phyloP scores from a whole-genome alignment of 2,888 invertebrate genomes.

The Oxycera nigricornis region DNA sequence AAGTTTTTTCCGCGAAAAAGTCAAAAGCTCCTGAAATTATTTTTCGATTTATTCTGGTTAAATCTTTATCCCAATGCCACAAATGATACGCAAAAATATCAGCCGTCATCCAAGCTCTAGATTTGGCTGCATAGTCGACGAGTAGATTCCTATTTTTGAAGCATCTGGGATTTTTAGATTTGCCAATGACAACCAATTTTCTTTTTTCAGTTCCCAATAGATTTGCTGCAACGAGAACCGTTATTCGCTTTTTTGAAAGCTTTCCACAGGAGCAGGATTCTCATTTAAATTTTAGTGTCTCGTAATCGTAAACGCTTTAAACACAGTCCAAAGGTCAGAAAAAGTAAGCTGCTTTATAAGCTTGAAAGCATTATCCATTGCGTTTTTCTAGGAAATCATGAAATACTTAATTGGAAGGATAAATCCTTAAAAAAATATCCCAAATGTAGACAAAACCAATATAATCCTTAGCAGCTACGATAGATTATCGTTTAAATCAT shows the following conservation, averaged over 20 bases:
- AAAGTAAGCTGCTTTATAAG: no score
- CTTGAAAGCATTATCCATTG: no score
- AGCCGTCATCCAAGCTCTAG: not conserved
- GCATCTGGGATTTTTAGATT: not conserved
- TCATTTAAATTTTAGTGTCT: not conserved
- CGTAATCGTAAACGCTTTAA: no score
- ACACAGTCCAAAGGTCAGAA: no score
- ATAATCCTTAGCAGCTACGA: no score
- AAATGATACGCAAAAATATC: not conserved
- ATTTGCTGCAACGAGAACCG: not conserved
- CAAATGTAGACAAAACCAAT: no score
- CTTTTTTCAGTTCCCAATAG: slow-evolving; percentile 4
- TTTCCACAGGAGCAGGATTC: not conserved
- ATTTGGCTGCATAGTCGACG: not conserved
- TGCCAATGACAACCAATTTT: not conserved
- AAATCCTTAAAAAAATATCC: no score
- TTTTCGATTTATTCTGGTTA: not conserved
- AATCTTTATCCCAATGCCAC: not conserved
- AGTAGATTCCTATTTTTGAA: not conserved
- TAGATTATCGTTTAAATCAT: no score
- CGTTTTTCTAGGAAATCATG: no score
- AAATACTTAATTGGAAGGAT: no score
- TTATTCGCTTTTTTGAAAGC: slow-evolving; percentile 9
- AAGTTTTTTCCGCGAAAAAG: no score
- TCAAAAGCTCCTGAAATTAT: no score